Evolutionary conservation across 2,113 vertebrate species (phyloP), one percentile per base, ranked within the genome.

Genomic region (Ceyx melanurus): DNA sequence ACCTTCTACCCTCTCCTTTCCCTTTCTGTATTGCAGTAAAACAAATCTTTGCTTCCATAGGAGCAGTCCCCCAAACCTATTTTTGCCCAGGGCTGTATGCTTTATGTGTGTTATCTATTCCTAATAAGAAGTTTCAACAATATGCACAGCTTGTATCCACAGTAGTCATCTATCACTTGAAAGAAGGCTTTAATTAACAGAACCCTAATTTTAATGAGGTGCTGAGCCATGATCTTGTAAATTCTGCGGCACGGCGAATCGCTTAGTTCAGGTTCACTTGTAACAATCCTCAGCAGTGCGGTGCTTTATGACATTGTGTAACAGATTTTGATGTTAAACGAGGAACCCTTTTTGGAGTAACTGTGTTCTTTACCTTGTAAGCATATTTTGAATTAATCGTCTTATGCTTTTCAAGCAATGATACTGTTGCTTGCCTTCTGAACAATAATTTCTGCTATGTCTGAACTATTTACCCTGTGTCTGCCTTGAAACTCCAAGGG

Each of bases 181-280:
- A 95, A 84, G 57, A 74, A 86, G 5, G 25, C 33, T 89, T 93
- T 90, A 92, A 94, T 95, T 95, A 97, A 91, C 10, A 14, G 67
- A 92, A 82, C 43, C 89, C 81, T 94, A 64, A 80, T 91, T 96
- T 89, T 92, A 94, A 91, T 92, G 86, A 89, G 73, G 40, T 86
- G 79, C 77, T 67, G 81, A 93, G 82, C 79, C 76, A 43, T 48
- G 68, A 66, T 86, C 92, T 91, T 93, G 90, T 93, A 91, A 82
- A 78, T 92, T 89, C 57, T 68, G 57, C 6, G 1, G 64, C 61
- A 79, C 67, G 61, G 75, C 82, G 87, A 91, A 84, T 96, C 78
- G 42, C 58, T 95, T 94, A 91, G 92, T 95, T 96, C 91, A 89
- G 90, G 72, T 93, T 86, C 79, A 74, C 28, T 84, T 76, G 29